Conservation (phyloP, 2,888 invertebrate genomes). For the Andrena hattorfiana region DNA sequence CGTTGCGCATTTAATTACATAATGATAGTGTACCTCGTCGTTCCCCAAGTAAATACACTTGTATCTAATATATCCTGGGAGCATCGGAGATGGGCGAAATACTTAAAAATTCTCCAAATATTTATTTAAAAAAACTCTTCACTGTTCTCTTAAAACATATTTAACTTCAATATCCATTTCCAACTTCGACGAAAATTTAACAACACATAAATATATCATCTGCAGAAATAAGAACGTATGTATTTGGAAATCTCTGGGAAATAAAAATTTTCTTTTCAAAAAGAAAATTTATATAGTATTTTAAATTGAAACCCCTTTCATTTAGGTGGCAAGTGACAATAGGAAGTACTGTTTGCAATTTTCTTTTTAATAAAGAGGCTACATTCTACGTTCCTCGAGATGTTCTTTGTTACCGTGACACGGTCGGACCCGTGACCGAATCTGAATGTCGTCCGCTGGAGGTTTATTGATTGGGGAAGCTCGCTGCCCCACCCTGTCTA, state of each 20-base stretch:
- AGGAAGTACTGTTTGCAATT: too few relatives aligned
- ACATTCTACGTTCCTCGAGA: constrained; percentile 12
- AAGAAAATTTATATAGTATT: too few relatives aligned
- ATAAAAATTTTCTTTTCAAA: too few relatives aligned
- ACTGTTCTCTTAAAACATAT: too few relatives aligned
- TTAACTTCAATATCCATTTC: too few relatives aligned
- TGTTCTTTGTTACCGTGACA: constrained; percentile 25
- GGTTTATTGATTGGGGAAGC: constrained; percentile 75
- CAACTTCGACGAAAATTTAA: too few relatives aligned
- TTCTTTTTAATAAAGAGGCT: not conserved
- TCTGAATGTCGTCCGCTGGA: constrained; percentile 69
- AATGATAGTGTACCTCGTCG: constrained; percentile 6
- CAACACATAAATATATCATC: too few relatives aligned
- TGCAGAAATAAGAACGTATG: too few relatives aligned
- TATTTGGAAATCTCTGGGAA: too few relatives aligned
- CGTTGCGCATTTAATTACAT: constrained; percentile 25
- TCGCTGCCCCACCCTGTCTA: constrained; percentile 68
- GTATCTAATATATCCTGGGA: not conserved
- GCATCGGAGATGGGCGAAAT: not conserved
- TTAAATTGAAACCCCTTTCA: too few relatives aligned
- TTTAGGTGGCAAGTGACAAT: not conserved
- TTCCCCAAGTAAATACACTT: not conserved
- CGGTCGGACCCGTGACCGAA: constrained; percentile 66
- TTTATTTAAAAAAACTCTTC: not conserved
- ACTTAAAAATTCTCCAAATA: not conserved